Conservation (phyloP, 64 coral and sea anemone species). For the Platygyra sinensis region DNA sequence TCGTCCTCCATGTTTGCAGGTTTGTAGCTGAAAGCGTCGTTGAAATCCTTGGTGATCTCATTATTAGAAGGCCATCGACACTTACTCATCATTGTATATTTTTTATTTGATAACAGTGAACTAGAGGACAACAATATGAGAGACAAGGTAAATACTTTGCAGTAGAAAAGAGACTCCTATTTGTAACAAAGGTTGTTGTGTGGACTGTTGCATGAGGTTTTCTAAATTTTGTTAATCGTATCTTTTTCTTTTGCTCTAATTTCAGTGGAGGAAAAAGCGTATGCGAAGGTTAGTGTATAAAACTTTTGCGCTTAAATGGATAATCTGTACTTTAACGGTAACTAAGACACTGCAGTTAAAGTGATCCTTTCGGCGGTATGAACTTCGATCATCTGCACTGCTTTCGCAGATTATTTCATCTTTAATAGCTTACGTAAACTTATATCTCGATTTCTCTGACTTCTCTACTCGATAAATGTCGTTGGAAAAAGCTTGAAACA, state of each 20-base stretch:
- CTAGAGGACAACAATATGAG: conserved; percentile 67
- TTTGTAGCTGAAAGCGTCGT: neutral
- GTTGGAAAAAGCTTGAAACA: too few species aligned
- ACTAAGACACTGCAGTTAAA: too few species aligned
- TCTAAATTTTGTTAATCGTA: neutral
- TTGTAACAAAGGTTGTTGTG: neutral
- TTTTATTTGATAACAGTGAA: conserved; percentile 27
- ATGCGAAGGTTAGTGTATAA: conserved; percentile 55
- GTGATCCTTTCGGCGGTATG: too few species aligned
- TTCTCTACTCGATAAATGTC: too few species aligned
- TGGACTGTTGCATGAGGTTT: conserved; percentile 7
- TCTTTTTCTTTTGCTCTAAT: conserved; percentile 2
- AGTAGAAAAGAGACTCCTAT: neutral
- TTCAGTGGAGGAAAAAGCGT: conserved; percentile 77
- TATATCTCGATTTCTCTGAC: too few species aligned
- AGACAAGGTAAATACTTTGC: conserved; percentile 45
- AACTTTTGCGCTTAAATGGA: neutral
- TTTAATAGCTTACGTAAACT: too few species aligned
- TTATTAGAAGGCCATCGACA: conserved; percentile 26
- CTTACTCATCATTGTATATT: neutral
- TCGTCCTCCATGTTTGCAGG: conserved; percentile 72
- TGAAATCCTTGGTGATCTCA: conserved; percentile 12
- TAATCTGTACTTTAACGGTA: neutral
- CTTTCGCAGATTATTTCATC: too few species aligned
- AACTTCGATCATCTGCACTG: too few species aligned